A percentile compares a stretch with the other conserved stretches of the same genome.
phyloP scores from a whole-genome alignment of 92 coral and sea anemone genomes.

The Palythoa caribaeorum region DNA sequence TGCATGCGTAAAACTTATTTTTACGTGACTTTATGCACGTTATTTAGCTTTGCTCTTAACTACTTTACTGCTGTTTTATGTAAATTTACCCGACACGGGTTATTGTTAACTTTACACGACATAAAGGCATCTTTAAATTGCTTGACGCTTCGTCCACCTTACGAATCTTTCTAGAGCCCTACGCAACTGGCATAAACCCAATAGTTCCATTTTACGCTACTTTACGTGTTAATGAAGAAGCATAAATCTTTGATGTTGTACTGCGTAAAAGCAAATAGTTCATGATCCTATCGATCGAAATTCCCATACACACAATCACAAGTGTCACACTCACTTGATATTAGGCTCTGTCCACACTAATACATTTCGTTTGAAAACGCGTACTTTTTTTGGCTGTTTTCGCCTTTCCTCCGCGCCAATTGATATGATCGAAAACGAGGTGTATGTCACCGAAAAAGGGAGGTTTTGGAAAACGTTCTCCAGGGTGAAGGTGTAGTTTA shows the following conservation, averaged over 20 bases:
- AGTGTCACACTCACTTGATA: too few relatives aligned
- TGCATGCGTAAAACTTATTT: neutral
- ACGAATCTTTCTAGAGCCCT: slow-evolving; percentile 4
- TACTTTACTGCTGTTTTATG: neutral
- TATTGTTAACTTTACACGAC: neutral
- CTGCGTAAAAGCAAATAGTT: neutral
- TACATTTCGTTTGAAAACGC: too few relatives aligned
- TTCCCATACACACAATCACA: too few relatives aligned
- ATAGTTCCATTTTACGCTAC: neutral
- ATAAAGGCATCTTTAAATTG: neutral
- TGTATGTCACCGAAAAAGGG: too few relatives aligned
- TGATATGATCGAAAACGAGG: too few relatives aligned
- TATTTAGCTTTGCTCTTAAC: neutral
- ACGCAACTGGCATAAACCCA: neutral
- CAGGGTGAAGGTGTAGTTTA: too few relatives aligned
- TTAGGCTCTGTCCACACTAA: too few relatives aligned
- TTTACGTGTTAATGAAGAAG: slow-evolving; percentile 1
- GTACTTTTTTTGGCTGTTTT: too few relatives aligned
- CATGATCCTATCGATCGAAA: too few relatives aligned
- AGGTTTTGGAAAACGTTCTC: too few relatives aligned
- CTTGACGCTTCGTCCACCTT: slow-evolving; percentile 2
- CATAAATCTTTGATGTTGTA: slow-evolving; percentile 12
- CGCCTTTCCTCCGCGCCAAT: too few relatives aligned
- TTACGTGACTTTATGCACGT: neutral
- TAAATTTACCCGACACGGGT: neutral